Percentiles rank a stretch among this genome's conserved stretches.
These are phyloP conservation scores for Phylloscopus collybita DNA, from an alignment of 2,797 vertebrate genomes.

Conservation along the genomic window DNA sequence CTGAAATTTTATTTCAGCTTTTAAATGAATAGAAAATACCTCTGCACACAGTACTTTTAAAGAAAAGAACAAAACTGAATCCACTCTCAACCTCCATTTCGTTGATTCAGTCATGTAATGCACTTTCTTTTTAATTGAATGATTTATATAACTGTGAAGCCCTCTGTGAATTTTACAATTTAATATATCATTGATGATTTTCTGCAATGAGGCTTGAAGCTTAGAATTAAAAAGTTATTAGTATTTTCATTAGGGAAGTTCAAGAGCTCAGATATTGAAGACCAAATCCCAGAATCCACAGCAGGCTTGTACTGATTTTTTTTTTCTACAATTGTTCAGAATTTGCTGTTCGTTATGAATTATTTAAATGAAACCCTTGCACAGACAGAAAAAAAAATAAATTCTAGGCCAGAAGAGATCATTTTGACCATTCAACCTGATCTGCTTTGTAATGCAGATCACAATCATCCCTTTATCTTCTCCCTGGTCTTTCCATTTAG, in stretches of 20 bases:
- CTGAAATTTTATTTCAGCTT: neutral
- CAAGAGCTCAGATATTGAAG: constrained; percentile 18
- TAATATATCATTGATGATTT: constrained; percentile 22
- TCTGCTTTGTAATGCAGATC: neutral
- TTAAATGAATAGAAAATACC: neutral
- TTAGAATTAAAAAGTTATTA: constrained; percentile 53
- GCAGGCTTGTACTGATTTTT: neutral
- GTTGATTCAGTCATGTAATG: neutral
- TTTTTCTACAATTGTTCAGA: neutral
- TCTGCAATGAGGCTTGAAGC: constrained; percentile 49
- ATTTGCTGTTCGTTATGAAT: neutral
- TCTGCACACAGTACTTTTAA: neutral
- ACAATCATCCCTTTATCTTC: neutral
- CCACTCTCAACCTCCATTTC: neutral
- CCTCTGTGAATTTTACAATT: constrained; percentile 35
- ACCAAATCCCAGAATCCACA: neutral
- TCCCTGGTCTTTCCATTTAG: neutral
- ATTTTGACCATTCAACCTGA: neutral
- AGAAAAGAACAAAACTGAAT: neutral
- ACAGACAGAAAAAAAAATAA: neutral
- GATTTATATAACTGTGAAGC: constrained; percentile 31
- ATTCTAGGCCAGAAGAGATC: neutral
- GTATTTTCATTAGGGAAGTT: constrained; percentile 43
- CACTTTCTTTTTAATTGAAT: constrained; percentile 38
- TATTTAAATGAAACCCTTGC: constrained; percentile 11